Conservation (phyloP, 2,888 invertebrate genomes). For the Agonopterix heracliana region DNA sequence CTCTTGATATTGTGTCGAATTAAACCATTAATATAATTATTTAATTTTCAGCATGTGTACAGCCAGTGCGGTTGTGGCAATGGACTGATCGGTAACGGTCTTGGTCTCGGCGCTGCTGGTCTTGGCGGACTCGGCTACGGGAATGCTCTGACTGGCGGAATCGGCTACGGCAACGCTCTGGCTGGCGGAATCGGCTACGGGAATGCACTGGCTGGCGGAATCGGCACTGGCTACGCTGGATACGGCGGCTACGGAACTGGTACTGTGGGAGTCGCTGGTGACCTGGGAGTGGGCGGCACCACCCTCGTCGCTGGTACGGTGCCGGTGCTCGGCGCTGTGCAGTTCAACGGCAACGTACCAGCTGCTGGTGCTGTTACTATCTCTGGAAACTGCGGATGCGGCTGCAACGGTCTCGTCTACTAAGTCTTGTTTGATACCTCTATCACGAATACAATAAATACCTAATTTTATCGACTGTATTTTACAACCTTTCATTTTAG, state of each 20-base stretch:
- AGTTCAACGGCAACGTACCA: too few species aligned
- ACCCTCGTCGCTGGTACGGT: too few species aligned
- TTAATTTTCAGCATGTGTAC: conserved; percentile 4
- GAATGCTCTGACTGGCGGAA: background rate
- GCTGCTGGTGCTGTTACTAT: too few species aligned
- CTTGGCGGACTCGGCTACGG: background rate
- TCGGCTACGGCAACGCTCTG: too few species aligned
- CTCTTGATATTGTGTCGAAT: background rate
- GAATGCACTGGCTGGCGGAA: background rate
- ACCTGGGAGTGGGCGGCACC: too few species aligned
- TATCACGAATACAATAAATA: background rate
- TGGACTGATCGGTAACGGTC: background rate
- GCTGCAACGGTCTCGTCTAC: conserved; percentile 13
- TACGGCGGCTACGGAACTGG: background rate
- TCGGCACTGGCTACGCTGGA: background rate
- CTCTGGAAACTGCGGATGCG: conserved; percentile 15
- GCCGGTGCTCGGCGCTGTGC: too few species aligned
- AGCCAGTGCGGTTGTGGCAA: background rate
- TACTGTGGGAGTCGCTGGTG: background rate
- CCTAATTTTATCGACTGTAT: background rate
- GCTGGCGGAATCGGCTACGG: too few species aligned
- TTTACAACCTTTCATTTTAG: too few species aligned
- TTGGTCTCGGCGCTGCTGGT: background rate
- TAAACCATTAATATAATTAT: background rate
- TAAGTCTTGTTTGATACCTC: conserved; percentile 1